Evolutionary conservation across 2,113 vertebrate species (phyloP).

Genomic region (Pitta sordida): DNA sequence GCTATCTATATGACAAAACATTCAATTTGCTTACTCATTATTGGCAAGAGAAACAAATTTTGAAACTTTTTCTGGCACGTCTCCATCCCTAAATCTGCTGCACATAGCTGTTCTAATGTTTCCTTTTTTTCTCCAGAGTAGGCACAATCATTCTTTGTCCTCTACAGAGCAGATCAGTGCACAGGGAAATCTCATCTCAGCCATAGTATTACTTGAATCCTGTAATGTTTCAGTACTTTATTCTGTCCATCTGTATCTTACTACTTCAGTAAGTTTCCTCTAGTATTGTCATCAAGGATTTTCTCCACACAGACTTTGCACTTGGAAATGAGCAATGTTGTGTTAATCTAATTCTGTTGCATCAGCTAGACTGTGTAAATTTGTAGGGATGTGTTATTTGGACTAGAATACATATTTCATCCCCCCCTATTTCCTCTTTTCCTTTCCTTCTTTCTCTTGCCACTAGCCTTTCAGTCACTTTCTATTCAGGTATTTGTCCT

Average conservation of each 20-base stretch:
- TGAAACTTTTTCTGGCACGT: slow-evolving; percentile 1
- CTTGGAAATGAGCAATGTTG: slow-evolving; percentile 65
- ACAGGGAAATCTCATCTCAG: slow-evolving; percentile 37
- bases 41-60: slow-evolving; percentile 4
- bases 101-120: background rate
- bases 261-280: slow-evolving; percentile 68
- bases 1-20: background rate
- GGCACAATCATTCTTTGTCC: slow-evolving; percentile 54
- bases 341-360: slow-evolving; percentile 38
- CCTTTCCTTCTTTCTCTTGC: background rate
- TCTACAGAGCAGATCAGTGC: slow-evolving; percentile 15
- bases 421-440: background rate
- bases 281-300: slow-evolving; percentile 67
- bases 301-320: slow-evolving; percentile 65
- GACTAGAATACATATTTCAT: background rate
- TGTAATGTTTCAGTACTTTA: slow-evolving; percentile 53
- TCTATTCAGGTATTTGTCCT: background rate
- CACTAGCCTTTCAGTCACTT: background rate
- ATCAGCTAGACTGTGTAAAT: slow-evolving; percentile 3
- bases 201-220: slow-evolving; percentile 28
- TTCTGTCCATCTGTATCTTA: slow-evolving; percentile 64
- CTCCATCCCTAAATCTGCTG: slow-evolving; percentile 2
- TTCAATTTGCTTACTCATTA: slow-evolving; percentile 29
- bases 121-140: slow-evolving; percentile 27
- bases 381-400: background rate